Evolutionary conservation across 1,140 invertebrate genomes (phyloP), one percentile per base, ranked within the genome.

Genomic region (Acromyrmex charruanus): DNA sequence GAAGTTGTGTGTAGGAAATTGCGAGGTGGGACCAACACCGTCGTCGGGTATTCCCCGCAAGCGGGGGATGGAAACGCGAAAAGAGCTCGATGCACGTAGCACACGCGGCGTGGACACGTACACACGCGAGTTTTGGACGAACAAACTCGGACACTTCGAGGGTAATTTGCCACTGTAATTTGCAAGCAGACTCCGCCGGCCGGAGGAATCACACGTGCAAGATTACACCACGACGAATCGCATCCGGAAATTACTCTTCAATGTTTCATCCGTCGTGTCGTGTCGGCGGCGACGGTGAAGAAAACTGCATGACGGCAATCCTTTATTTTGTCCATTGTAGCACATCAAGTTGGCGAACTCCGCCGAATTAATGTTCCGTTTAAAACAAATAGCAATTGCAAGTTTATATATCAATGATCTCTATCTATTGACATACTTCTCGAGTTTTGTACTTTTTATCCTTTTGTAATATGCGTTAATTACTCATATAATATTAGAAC

Each of bases 1-100:
- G 79, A 92, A 92, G 88, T 91, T 90, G 87, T 85, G 81, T 85
- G 84, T 87, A 86, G 91, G 91, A 92, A 91, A 91, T 90, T 87
- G 87, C 74, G 74, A 90, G 88, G 59, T 81, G 85, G 80, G 69
- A 81, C 58, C 59, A 84, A 84, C 87, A 53, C 63, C 63, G 39
- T 35, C 82, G 55, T 81, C 75, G 31, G 28, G 53, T 61, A 49
- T 86, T 25, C 39, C 74, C 35, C 55, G 63, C 61, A 74, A 88
- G 53, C 77, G 51, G 21, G 25, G 4, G 16, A 14, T 6, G 16
- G 75, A 49, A n/a, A 63, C 25, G 58, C 49, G 53, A 77, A 86
- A 87, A 85, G 79, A 87, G 65, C 39, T 6, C 49, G 58, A 86
- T 77, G 59, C 61, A 65, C 59, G 21, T 74, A 51, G 68, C 61